Conservation (phyloP, 2,888 invertebrate species). For the Drosophila nr. medialis region DNA sequence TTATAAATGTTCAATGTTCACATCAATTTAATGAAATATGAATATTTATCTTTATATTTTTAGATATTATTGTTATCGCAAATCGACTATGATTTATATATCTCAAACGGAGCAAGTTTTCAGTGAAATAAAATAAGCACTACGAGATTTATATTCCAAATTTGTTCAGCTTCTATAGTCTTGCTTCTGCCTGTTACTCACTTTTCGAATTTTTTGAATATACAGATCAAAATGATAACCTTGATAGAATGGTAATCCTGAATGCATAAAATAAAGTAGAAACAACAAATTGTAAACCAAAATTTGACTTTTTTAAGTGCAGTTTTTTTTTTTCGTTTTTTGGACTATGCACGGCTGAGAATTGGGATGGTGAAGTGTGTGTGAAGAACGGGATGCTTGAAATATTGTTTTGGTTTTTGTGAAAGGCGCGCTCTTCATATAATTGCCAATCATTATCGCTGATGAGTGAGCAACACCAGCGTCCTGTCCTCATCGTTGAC, state of each 20-base stretch:
- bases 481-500: conserved; percentile 2
- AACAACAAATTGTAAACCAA: not conserved
- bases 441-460: conserved; percentile 80
- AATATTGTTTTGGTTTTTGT: conserved; percentile 26
- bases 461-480: conserved; percentile 70
- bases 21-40: not conserved
- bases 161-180: not conserved
- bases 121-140: not conserved
- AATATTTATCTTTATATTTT: not conserved
- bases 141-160: not conserved
- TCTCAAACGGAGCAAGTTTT: too few species aligned
- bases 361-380: not conserved
- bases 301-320: conserved; percentile 11
- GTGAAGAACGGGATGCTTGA: conserved; percentile 14
- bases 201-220: not conserved
- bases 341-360: not conserved
- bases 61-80: not conserved
- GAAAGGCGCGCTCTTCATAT: conserved; percentile 60
- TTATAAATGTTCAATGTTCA: not conserved
- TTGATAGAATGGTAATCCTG: not conserved
- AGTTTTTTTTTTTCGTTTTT: not conserved
- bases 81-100: not conserved
- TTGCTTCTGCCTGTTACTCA: not conserved
- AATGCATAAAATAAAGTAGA: too few species aligned
- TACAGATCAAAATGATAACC: not conserved